Evolutionary conservation across 2,888 invertebrate species (phyloP), one percentile per base, ranked within the genome.

Genomic region (Drosophila histrio): DNA sequence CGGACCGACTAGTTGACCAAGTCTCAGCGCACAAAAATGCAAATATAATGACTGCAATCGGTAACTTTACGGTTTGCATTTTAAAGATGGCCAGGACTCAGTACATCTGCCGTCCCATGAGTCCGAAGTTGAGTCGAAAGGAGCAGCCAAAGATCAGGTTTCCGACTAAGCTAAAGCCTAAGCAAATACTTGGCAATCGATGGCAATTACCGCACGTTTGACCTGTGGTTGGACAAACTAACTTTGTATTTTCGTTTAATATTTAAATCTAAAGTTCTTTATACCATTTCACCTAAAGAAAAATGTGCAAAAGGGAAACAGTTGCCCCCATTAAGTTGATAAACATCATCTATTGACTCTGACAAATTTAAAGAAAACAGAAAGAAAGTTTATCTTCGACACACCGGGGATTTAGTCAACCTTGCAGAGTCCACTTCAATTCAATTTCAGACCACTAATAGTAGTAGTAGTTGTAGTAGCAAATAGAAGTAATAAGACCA

Each of bases 21-120:
- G 56, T 44, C 21, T 46, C 66, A 60, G 36, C 24, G 65, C 60
- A 70, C 76, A 81, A 76, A 76, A 79, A 70, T 73, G 69, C 82
- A 79, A 81, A 81, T 79, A 72, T 68, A 61, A 39, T 44, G 41
- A 47, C 34, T 11, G 38, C 22, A 47, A 43, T 43, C 47, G 26
- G 43, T 34, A 26, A 19, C 17, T 17, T 15, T 41, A 7, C 19
- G n/a, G 26, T 43, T 54, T 50, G 60, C 38, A 61, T 64, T 43
- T 52, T 43, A 38, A 28, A 65, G 47, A n/a, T 22, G 7, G 2
- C n/a, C 32, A 22, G 9, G 21, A 21, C 3, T 9, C 11, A 21
- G 2, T 19, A 13, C 53, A 41, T 9, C 41, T 41, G 43, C 32
- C 30, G 13, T 53, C 30, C 26, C 22, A 15, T 2, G 38, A 52